phyloP scores from a whole-genome alignment of 2,888 invertebrate genomes.

The Zygaena filipendulae region DNA sequence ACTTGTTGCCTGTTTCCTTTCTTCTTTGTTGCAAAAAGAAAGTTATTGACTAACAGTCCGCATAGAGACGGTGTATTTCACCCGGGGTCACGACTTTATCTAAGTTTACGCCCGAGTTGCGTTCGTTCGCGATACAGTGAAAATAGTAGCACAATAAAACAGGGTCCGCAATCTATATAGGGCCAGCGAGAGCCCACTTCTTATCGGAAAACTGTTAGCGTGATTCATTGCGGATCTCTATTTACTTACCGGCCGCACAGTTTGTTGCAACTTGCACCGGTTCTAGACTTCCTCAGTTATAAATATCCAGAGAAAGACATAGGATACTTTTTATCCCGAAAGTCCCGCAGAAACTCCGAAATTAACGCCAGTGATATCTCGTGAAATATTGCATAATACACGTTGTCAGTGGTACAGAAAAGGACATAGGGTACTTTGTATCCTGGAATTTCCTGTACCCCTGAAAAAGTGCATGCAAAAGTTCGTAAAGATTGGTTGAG shows the following conservation, averaged over 20 bases:
- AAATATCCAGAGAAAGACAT: constrained; percentile 5
- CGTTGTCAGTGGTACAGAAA: too few species aligned
- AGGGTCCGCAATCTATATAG: constrained; percentile 47
- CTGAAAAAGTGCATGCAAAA: too few species aligned
- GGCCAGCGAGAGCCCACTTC: constrained; percentile 33
- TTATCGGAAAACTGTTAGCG: constrained; percentile 59
- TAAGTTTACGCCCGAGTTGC: constrained; percentile 57
- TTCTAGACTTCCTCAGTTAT: constrained; percentile 17
- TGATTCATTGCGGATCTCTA: constrained; percentile 50
- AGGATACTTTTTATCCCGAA: too few species aligned
- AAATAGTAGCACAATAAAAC: constrained; percentile 63
- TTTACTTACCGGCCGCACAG: constrained; percentile 37
- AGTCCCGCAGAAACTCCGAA: too few species aligned
- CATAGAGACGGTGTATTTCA: constrained; percentile 47
- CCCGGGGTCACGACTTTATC: constrained; percentile 57
- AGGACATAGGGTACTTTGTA: too few species aligned
- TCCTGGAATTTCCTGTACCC: too few species aligned
- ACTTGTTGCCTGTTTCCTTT: too few species aligned
- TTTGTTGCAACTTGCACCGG: constrained; percentile 22
- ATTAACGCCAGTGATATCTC: too few species aligned
- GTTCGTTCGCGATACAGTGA: constrained; percentile 53
- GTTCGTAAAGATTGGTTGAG: too few species aligned
- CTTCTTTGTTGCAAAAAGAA: too few species aligned
- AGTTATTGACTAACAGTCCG: too few species aligned
- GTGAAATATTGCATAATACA: too few species aligned